Base-by-base conservation (phyloP, 2,113 vertebrate genomes). In the Phalacrocorax carbo region DNA sequence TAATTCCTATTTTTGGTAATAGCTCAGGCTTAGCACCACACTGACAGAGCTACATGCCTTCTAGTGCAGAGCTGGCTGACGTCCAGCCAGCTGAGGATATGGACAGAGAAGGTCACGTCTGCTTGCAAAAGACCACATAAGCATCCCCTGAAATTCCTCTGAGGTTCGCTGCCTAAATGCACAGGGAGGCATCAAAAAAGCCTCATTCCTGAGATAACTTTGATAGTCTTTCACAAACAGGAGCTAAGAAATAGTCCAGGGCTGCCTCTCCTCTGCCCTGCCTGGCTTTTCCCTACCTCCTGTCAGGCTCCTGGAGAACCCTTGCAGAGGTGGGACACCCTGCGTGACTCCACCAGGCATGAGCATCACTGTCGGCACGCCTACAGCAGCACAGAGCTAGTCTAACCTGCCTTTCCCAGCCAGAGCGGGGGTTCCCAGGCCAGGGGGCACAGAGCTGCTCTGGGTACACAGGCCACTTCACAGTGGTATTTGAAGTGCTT, bases 1-100 rank as follows among this genome's bases (percentile, higher is more conserved):
- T 73, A 82, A 86, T 69, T 85, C 81, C 93, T 96, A 66, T 95
- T 95, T 97, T 95, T 65, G 96, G 84, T 83, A 71, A 91, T 55
- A 40, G 70, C 70, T 40, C 38, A 18, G 48, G 82, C 91, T 84
- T 10, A 90, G 78, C 81, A 44, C 57, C 49, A 46, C 2, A 3
- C 75, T 93, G 94, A 82, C 92, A 93, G 29, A 93, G 78, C 78
- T 22, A 38, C 36, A 78, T 72, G 83, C 79, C 90, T 85, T 34
- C 58, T 44, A 77, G 44, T 3, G 34, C 7, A 1, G 87, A 69
- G 70, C 94, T 96, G 96, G 96, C 95, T 61, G 81, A 48, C 38
- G 11, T 76, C 96, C 96, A 97, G 81, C 38, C 76, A 91, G 86
- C 79, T 34, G 60, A 94, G 80, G 57, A 61, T 15, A 88, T 6